Evolutionary conservation across 1,140 invertebrate species (phyloP), one percentile per base, ranked within the genome.

Genomic region (Brachystomella parvula): DNA sequence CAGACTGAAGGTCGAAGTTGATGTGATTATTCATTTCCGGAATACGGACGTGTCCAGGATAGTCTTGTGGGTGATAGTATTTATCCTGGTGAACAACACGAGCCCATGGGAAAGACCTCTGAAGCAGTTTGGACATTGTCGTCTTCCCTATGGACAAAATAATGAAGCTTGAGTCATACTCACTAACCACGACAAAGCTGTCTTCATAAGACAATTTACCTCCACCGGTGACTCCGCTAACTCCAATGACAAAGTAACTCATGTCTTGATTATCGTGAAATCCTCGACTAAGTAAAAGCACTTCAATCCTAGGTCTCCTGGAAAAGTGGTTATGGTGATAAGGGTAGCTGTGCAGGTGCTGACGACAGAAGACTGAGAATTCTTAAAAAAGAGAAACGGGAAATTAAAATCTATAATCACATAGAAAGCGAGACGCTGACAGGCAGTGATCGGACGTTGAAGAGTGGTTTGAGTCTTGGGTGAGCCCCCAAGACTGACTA

Each of bases 201-300:
- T 47, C 15, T 15, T 15, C 26, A 15, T 21, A 15, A 19, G n/a
- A 60, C 3, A 17, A 31, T 30, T 47, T 49, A 31, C 39, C 53
- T 6, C 66, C 65, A 44, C 64, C 64, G 6, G 67, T 72, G 1
- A 67, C 49, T 17, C 70, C 70, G 12, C 63, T 66, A 0, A 72
- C 65, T 35, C 71, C 71, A 26, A 70, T 70, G 2, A 72, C 70
- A 63, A 72, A 72, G 49, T 69, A 71, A 44, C 44, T 63, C 66
- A 64, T 70, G 17, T 61, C 56, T 15, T 19, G 28, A 2, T 61
- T 47, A 39, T 26, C 24, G 39, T 44, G 9, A n/a, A n/a, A 44
- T n/a, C 9, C 39, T 9, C 9, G n/a, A 44, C 39, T 9, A 44
- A 12, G 39, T 44, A 44, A 44, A 44, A 44, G 9, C 39, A 44